Base-by-base conservation (phyloP, 2,797 vertebrate species). In the Macroramphosus scolopax region DNA sequence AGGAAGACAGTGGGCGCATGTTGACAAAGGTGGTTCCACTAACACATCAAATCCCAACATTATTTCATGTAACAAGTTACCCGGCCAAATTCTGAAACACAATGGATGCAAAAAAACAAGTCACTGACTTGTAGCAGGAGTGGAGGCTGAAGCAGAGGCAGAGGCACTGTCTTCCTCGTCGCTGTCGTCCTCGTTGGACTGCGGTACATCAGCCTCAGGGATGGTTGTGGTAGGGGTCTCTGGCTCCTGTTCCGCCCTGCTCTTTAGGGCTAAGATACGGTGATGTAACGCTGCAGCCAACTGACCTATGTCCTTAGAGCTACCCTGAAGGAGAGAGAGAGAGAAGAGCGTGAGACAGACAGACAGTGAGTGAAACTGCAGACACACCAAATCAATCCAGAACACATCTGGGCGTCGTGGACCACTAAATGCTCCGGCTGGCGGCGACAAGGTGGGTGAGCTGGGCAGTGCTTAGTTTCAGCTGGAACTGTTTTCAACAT, bases 291-390 rank as follows among this genome's bases (percentile, higher is more conserved):
- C 96, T 1, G 96, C 95, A 0, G 92, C 97, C 63, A 99, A 72
- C 76, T 99, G 97, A 63, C 97, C 97, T 0, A 95, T 90, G 60
- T 99, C 97, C 88, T 99, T 98, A 53, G 96, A 98, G 77, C 95
- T 98, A 49, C 94, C 95, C 97, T 98, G 22, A 24, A 63, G 60
- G 26, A 8, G 5, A 9, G 20, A 52, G 40, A 56, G 26, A 58
- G 1, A 50, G 16, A 17, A 17, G 12, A 6, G 62, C 33, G 29
- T 32, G 15, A 51, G 40, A 48, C n/a, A n/a, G n/a, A n/a, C n/a
- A n/a, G n/a, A n/a, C 4, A 53, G 22, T 29, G 2, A 26, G 41
- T 49, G n/a, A n/a, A n/a, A n/a, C n/a, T n/a, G n/a, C n/a, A n/a
- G n/a, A n/a, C n/a, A n/a, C n/a, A n/a, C n/a, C n/a, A n/a, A n/a